phyloP scores from a whole-genome alignment of 2,113 vertebrate species.

The Garra rufa region DNA sequence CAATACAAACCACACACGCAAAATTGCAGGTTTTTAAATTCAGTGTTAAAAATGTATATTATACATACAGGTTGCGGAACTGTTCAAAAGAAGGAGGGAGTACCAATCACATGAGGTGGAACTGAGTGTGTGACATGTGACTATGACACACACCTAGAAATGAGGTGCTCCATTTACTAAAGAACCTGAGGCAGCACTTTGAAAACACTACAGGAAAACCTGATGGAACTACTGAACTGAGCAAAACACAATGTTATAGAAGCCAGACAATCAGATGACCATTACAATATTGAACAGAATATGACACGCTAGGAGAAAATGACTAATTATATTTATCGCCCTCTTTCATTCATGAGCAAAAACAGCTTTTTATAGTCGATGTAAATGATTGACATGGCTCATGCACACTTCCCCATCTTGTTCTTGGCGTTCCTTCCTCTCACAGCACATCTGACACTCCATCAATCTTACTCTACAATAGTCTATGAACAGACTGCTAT shows the following conservation, averaged over 20 bases:
- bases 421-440: neutral
- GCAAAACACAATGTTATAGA: neutral
- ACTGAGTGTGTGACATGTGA: conserved; percentile 31
- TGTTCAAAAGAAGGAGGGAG: neutral
- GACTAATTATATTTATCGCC: neutral
- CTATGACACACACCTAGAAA: conserved; percentile 27
- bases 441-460: neutral
- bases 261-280: neutral
- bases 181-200: neutral
- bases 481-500: neutral
- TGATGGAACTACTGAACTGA: neutral
- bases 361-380: neutral
- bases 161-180: neutral
- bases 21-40: neutral
- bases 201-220: neutral
- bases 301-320: neutral
- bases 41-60: neutral
- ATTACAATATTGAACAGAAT: neutral
- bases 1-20: neutral
- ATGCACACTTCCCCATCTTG: neutral
- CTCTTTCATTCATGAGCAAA: neutral
- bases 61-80: conserved; percentile 12
- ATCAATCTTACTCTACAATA: neutral
- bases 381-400: neutral
- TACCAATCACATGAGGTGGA: conserved; percentile 45